phyloP scores from a whole-genome alignment of 1,140 invertebrate species.

The Oedothorax gibbosus region DNA sequence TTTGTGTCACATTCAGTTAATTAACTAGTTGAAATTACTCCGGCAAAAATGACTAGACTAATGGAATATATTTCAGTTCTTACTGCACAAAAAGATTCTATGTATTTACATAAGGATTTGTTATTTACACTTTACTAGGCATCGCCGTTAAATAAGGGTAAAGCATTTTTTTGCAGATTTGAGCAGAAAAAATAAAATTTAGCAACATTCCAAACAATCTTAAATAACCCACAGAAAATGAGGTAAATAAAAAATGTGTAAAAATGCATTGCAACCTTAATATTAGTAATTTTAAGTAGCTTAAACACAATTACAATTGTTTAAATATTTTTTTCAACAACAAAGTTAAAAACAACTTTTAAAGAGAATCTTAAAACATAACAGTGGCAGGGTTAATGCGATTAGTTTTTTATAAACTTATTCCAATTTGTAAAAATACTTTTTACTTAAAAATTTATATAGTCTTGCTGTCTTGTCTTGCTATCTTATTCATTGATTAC shows the following conservation, averaged over 20 bases:
- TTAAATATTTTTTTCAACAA: background rate
- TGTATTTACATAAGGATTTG: constrained; percentile 36
- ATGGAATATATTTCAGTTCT: constrained; percentile 34
- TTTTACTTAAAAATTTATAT: no score
- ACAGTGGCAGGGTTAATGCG: no score
- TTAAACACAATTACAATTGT: background rate
- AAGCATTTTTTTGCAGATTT: constrained; percentile 2
- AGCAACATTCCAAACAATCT: constrained; percentile 43
- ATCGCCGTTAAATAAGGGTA: background rate
- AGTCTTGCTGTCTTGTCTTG: no score
- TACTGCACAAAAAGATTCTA: constrained; percentile 2
- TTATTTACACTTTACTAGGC: constrained; percentile 35
- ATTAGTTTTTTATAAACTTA: no score
- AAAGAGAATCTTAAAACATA: no score
- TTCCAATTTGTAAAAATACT: no score
- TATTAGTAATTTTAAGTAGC: background rate
- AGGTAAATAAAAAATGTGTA: background rate
- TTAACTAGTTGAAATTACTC: background rate
- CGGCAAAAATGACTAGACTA: constrained; percentile 53
- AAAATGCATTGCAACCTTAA: no score
- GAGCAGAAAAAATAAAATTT: constrained; percentile 35
- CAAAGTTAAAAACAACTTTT: no score
- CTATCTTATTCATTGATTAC: no score
- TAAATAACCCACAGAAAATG: background rate
- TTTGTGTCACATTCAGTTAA: background rate